A percentile compares a stretch with the other conserved stretches of the same genome.
phyloP scores from a whole-genome alignment of 2,113 vertebrate genomes.

The Syngnathus scovelli region DNA sequence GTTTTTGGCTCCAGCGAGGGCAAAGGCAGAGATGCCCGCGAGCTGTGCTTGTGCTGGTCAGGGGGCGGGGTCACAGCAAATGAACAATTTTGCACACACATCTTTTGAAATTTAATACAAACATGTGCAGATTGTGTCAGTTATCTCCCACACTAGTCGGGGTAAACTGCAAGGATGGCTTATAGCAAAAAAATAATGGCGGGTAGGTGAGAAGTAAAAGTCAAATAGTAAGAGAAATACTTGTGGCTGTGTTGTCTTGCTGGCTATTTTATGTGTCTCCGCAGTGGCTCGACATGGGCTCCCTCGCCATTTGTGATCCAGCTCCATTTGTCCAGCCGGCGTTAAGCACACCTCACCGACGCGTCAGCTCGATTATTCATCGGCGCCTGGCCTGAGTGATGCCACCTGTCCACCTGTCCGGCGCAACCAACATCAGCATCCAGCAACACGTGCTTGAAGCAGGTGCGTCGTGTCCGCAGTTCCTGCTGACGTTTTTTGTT shows the following conservation, averaged over 20 bases:
- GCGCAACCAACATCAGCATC: background rate
- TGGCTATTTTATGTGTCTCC: background rate
- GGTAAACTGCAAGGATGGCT: no score
- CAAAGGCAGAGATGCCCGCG: constrained; percentile 57
- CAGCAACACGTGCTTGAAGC: constrained; percentile 7
- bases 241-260: background rate
- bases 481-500: constrained; percentile 24
- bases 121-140: no score
- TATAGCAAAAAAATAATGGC: no score
- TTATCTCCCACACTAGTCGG: no score
- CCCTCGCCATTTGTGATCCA: constrained; percentile 8
- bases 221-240: background rate
- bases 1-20: constrained; percentile 59
- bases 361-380: constrained; percentile 53
- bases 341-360: constrained; percentile 15
- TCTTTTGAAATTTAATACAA: no score
- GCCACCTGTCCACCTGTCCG: constrained; percentile 15
- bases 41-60: constrained; percentile 30
- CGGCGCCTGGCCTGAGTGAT: constrained; percentile 7
- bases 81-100: no score
- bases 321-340: background rate
- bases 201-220: background rate
- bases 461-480: constrained; percentile 28
- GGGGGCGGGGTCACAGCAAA: background rate
- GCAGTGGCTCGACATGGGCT: constrained; percentile 14